Base-by-base conservation (phyloP, 2,888 invertebrate genomes). In the Agrotis segetum region DNA sequence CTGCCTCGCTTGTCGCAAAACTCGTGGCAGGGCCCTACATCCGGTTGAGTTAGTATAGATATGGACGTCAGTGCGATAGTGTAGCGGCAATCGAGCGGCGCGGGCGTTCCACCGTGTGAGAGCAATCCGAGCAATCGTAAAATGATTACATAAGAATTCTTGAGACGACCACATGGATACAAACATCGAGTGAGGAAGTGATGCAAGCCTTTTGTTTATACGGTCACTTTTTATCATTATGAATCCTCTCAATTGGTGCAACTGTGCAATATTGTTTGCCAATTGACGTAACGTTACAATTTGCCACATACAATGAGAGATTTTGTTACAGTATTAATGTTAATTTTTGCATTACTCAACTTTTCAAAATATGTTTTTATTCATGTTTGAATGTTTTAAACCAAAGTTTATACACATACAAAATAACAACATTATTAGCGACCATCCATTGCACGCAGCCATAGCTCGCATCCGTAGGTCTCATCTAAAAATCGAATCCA, bases 201-300 rank as follows among this genome's bases (percentile, higher is more conserved):
- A 79, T 81, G 84, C 81, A 72, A 62, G 74, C 62, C 69, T 74
- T 80, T 84, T 84, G 72, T 84, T 83, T 83, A 79, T 71, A 75
- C 67, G 67, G 67, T 65, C 67, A 70, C 46, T 72, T 73, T 76
- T 70, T 71, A 71, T 75, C 71, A 74, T 82, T 79, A 78, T 70
- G 49, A 67, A 74, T 82, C 73, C 62, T 80, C 68, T 64, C 76
- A 86, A 82, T 78, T 84, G 78, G 85, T 86, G 71, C 81, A 85
- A 76, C 77, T 71, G 79, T 84, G 71, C 79, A 82, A 78, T 77
- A 74, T 64, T 60, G 67, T 79, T 74, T 76, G 80, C 50, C 58
- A 77, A 79, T 77, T 71, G 44, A 7, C 34, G 29, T 68, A 71
- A 71, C 61, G 66, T 62, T 74, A 66, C 59, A 56, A 53, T 66